Base-by-base conservation (phyloP, 2,888 invertebrate genomes). In the Tenthredo notha region DNA sequence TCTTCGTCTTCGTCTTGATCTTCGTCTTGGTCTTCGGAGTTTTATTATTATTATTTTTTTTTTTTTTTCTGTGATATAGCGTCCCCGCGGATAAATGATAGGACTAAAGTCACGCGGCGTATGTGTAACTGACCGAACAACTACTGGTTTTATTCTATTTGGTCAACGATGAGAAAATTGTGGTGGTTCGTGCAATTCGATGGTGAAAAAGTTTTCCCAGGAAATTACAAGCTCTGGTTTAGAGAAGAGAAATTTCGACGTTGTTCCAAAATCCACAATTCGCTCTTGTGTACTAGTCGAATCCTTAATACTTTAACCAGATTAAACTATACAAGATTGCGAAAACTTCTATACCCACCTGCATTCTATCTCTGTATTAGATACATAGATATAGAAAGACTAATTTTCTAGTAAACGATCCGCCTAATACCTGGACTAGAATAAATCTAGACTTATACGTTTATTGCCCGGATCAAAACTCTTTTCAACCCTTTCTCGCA, bases 91-190 rank as follows among this genome's bases (percentile, higher is more conserved):
- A 43, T 43, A 74, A 12, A 40, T n/a, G 12, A 21, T n/a, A 74
- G 43, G 43, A 74, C 43, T 74, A 21, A 40, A 43, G 72, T 74
- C 72, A 74, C 72, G 21, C 70, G 37, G 70, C 70, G 70, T 70
- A 70, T 12, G 43, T 43, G 43, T 43, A 47, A 43, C 40, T 6
- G 40, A 7, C 40, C 40, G 40, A 43, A 29, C 2, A 15, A 15
- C 65, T 61, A 61, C 61, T 4, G n/a, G 21, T 61, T 10, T 25
- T 61, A 6, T 29, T 25, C 29, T 61, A 61, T 61, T 61, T 61
- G 25, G 61, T 61, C 61, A 6, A 67, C 33, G 33, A 33, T 67
- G 33, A 18, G 67, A 67, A 47, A 67, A 67, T 67, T 33, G 33
- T 18, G 33, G 18, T 15, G 15, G 33, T 4, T n/a, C n/a, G n/a